Conservation (phyloP, 2,888 invertebrate genomes). For the Amblyjoppa proteus region DNA sequence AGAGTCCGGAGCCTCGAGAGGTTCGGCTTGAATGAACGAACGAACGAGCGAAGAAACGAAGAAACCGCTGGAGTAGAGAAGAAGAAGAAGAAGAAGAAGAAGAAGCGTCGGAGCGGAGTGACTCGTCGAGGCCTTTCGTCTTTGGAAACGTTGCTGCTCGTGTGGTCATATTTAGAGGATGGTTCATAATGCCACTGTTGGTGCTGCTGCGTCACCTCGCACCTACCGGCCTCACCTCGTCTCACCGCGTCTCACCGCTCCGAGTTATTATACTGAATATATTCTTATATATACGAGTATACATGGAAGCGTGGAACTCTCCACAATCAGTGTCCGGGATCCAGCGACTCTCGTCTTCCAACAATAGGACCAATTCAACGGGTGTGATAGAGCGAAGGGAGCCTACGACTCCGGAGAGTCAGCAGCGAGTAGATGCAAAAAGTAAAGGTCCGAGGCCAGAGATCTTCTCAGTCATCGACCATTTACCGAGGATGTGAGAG, state of each 20-base stretch:
- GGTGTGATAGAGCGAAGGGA: conserved; percentile 55
- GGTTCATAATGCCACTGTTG: conserved; percentile 69
- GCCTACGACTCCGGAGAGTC: conserved; percentile 36
- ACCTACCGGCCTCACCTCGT: conserved; percentile 33
- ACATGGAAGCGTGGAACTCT: not conserved
- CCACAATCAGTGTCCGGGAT: conserved; percentile 44
- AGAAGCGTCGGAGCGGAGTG: conserved; percentile 67
- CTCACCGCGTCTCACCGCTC: not conserved
- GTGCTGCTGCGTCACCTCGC: conserved; percentile 72
- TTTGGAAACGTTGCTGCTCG: conserved; percentile 57
- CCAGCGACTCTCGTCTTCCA: conserved; percentile 57
- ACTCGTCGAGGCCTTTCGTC: conserved; percentile 67
- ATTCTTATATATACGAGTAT: not conserved
- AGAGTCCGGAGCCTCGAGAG: conserved; percentile 71
- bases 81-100: not conserved
- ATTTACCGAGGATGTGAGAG: not conserved
- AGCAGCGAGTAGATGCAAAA: conserved; percentile 18
- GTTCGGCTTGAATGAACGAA: conserved; percentile 74
- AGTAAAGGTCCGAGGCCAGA: not conserved
- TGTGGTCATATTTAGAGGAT: conserved; percentile 80
- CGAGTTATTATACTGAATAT: conserved; percentile 5
- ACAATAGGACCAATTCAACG: conserved; percentile 66
- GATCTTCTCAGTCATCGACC: conserved; percentile 6
- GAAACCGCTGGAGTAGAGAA: conserved; percentile 47
- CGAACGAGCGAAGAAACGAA: conserved; percentile 46